Percentiles rank a stretch among this genome's conserved stretches.
phyloP scores from a whole-genome alignment of 2,888 invertebrate genomes.

The Ashinkailepas kermadecensis region DNA sequence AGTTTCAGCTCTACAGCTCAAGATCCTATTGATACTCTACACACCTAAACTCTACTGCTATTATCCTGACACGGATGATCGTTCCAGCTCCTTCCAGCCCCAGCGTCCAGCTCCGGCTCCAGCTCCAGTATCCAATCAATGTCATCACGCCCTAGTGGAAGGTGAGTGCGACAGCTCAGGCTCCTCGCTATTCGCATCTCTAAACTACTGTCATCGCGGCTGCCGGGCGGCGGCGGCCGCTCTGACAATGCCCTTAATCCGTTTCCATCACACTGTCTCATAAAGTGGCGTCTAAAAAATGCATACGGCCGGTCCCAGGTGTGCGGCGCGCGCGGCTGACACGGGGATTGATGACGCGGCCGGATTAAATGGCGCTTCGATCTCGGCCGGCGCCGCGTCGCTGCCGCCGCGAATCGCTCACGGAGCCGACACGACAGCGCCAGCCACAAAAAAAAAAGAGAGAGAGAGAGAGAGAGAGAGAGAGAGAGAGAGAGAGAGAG shows the following conservation, averaged over 20 bases:
- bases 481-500: too few relatives aligned
- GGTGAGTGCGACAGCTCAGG: neutral
- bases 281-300: neutral
- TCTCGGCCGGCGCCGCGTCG: neutral
- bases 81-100: too few relatives aligned
- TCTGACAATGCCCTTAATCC: neutral
- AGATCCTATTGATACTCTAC: too few relatives aligned
- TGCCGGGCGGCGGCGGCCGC: too few relatives aligned
- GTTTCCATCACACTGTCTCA: conserved; percentile 6
- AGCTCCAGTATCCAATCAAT: too few relatives aligned
- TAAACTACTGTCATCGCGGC: neutral
- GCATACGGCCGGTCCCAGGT: conserved; percentile 1
- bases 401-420: neutral
- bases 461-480: too few relatives aligned
- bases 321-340: neutral
- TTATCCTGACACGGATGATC: too few relatives aligned
- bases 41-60: too few relatives aligned
- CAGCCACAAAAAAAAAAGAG: neutral
- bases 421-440: neutral
- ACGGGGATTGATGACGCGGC: neutral
- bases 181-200: neutral
- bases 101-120: too few relatives aligned
- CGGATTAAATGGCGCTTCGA: conserved; percentile 8
- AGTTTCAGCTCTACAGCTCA: too few relatives aligned
- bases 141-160: too few relatives aligned